These are phyloP conservation scores for Darevskia mixta DNA, from an alignment of 2,797 vertebrate genomes.

Conservation along the genomic window DNA sequence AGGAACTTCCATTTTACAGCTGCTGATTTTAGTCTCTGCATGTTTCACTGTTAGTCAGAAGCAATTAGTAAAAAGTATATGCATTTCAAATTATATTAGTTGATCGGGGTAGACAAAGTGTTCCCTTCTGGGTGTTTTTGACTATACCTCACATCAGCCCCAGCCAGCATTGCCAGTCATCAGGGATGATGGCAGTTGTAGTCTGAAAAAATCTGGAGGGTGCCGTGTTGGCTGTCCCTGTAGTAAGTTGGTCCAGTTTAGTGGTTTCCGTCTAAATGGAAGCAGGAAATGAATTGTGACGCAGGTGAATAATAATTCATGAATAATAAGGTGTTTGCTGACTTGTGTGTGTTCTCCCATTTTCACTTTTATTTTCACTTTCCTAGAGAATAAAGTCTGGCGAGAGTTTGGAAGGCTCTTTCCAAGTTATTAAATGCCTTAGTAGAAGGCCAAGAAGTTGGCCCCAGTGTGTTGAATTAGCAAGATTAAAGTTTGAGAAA, in stretches of 20 bases:
- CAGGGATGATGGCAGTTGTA: too few species aligned
- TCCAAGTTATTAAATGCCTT: conserved; percentile 95
- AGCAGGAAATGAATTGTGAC: background rate
- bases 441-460: conserved; percentile 91
- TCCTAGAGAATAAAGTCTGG: conserved; percentile 90
- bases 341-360: background rate
- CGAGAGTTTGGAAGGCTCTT: conserved; percentile 95
- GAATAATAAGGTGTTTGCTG: background rate
- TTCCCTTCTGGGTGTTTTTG: too few species aligned
- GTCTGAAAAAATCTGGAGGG: too few species aligned
- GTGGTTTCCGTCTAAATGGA: background rate
- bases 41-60: background rate
- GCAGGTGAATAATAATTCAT: background rate
- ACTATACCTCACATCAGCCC: too few species aligned
- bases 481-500: conserved; percentile 97
- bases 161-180: too few species aligned
- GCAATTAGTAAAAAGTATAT: background rate
- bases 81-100: too few species aligned
- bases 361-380: conserved; percentile 45
- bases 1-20: background rate
- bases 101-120: too few species aligned
- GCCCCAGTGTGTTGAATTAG: conserved; percentile 90
- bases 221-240: too few species aligned
- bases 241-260: background rate
- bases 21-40: background rate